Conservation (phyloP, 1,140 invertebrate genomes). For the Schmidtea mediterranea region DNA sequence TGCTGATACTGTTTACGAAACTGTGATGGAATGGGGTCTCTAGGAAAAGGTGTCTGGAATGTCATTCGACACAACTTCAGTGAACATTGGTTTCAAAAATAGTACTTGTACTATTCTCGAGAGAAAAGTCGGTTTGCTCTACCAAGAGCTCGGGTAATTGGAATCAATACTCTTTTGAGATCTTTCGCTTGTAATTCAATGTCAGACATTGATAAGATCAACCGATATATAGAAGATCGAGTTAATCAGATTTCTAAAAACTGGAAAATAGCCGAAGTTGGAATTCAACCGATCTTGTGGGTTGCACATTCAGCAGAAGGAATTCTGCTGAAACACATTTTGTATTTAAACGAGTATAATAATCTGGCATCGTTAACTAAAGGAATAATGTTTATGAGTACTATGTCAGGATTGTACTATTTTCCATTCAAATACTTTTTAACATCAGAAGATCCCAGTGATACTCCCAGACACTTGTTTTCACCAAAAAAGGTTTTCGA, state of each 20-base stretch:
- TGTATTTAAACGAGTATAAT: neutral
- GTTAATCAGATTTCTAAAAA: neutral
- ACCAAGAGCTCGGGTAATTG: neutral
- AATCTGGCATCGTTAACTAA: neutral
- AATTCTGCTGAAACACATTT: neutral
- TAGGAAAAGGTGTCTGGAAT: no score
- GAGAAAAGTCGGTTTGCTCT: no score
- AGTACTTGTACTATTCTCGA: no score
- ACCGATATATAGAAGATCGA: neutral
- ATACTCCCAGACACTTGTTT: no score
- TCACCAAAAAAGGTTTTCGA: no score
- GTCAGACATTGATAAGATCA: neutral
- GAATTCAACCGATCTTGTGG: neutral
- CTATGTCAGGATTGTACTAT: neutral
- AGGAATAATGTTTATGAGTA: slow-evolving; percentile 1
- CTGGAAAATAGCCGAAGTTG: neutral
- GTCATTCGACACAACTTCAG: no score
- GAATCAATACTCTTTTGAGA: neutral
- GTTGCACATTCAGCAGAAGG: slow-evolving; percentile 1
- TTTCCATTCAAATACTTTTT: slow-evolving; percentile 2
- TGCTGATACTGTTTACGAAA: no score
- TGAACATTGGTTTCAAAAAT: no score
- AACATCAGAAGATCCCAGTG: slow-evolving; percentile 1
- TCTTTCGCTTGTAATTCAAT: neutral
- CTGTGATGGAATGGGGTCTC: no score